Evolutionary conservation across 1,140 invertebrate genomes (phyloP), one percentile per base, ranked within the genome.

Genomic region (Macrobrachium rosenbergii): DNA sequence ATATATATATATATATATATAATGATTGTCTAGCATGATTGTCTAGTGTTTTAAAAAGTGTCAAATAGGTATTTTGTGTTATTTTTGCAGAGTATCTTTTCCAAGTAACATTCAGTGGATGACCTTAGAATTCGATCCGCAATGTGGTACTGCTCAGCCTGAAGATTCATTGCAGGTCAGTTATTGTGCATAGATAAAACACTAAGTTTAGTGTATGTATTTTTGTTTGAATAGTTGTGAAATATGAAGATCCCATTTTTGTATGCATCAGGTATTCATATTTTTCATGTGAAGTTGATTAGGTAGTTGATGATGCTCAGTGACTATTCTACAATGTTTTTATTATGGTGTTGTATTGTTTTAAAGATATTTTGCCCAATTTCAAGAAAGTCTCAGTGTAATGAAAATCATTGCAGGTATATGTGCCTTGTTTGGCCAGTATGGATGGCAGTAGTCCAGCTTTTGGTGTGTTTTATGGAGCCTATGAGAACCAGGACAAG

Each of bases 91-190:
- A 92, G 97, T 99, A 2, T 93, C 95, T 69, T 99, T 99, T 93
- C 97, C 98, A 0, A 93, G 95, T 16, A 94, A 93, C 88, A 97
- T 99, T 0, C 95, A 97, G 89, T 99, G 98, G 96, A 94, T 99
- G 90, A 95, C 95, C 1, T 91, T 99, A 11, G 97, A 99, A 93
- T 99, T 99, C 92, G 98, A 98, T 91, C 94, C 96, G 0, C 94
- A 96, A 80, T 98, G 97, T 93, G 95, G 97, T 63, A 99, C 98
- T 0, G 96, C 96, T 0, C 98, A 99, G 92, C 94, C 95, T 0
- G 98, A 99, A 92, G 98, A 99, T 93, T 95, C 95, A 14, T 93
- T 99, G 0, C 96, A 98, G 89, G 90, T 89, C n/a, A 81, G 10
- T 6, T 60, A 14, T 37, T 76, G 5, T 76, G 52, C 12, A 52